These are phyloP conservation scores for Colaptes auratus DNA, from an alignment of 2,113 vertebrate genomes.

Conservation along the genomic window DNA sequence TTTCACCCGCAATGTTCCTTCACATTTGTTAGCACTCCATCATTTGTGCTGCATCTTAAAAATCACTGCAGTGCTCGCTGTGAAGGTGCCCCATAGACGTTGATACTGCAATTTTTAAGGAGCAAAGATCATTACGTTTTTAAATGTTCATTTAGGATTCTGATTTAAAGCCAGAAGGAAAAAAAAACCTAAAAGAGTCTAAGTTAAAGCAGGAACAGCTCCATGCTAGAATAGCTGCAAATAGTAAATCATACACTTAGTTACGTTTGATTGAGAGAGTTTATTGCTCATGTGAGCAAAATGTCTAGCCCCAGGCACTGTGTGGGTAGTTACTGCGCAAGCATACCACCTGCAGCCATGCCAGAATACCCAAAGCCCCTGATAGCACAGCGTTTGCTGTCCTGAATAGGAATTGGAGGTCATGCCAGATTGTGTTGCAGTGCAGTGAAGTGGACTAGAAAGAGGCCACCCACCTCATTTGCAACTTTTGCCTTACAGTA, in stretches of 20 bases:
- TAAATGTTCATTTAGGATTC: slow-evolving; percentile 59
- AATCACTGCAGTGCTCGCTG: slow-evolving; percentile 57
- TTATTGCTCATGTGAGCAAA: slow-evolving; percentile 65
- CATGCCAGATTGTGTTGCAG: slow-evolving; percentile 21
- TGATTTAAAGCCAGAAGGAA: slow-evolving; percentile 61
- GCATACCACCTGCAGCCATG: slow-evolving; percentile 46
- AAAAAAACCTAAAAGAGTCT: slow-evolving; percentile 9
- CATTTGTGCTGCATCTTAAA: slow-evolving; percentile 63
- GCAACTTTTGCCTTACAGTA: slow-evolving; percentile 24
- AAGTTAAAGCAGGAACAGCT: slow-evolving; percentile 22
- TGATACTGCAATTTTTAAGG: slow-evolving; percentile 68
- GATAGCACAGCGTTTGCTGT: neutral
- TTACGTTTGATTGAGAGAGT: slow-evolving; percentile 49
- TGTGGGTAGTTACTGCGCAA: neutral
- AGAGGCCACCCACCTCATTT: slow-evolving; percentile 65
- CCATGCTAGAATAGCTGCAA: slow-evolving; percentile 33
- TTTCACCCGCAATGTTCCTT: slow-evolving; percentile 31
- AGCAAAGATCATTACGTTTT: slow-evolving; percentile 61
- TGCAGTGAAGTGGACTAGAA: slow-evolving; percentile 48
- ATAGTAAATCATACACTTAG: slow-evolving; percentile 56
- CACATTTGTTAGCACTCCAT: slow-evolving; percentile 28
- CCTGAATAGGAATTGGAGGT: slow-evolving; percentile 60
- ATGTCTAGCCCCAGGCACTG: slow-evolving; percentile 27
- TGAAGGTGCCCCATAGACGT: slow-evolving; percentile 62
- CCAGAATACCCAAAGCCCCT: slow-evolving; percentile 36